Evolutionary conservation across 2,888 invertebrate species (phyloP).

Genomic region (Pachliopta kotzebuea): DNA sequence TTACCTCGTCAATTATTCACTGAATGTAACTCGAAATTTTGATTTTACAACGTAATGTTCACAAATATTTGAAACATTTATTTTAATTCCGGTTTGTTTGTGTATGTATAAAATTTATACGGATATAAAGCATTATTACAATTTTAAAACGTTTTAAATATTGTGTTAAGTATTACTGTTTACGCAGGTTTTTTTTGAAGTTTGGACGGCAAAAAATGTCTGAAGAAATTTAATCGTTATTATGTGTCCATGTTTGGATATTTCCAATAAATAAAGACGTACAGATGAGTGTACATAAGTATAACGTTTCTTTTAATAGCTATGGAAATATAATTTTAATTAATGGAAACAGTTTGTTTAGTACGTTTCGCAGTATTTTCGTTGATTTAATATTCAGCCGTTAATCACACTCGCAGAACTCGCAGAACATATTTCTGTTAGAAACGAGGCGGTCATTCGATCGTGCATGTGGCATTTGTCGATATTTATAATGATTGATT

Average conservation of each 20-base stretch:
- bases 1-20: not conserved
- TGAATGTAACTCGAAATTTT: not conserved
- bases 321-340: too few relatives aligned
- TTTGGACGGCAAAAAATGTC: too few relatives aligned
- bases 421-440: constrained; percentile 8
- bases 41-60: constrained; percentile 1
- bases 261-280: too few relatives aligned
- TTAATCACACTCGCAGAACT: constrained; percentile 8
- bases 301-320: too few relatives aligned
- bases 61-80: not conserved
- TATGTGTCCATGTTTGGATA: too few relatives aligned
- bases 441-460: constrained; percentile 19
- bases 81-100: not conserved
- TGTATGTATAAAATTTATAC: too few relatives aligned
- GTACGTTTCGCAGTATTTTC: not conserved
- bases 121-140: too few relatives aligned
- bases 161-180: too few relatives aligned
- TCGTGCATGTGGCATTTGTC: constrained; percentile 18
- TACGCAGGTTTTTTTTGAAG: too few relatives aligned
- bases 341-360: not conserved
- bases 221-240: too few relatives aligned
- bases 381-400: not conserved
- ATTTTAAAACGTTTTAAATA: too few relatives aligned
- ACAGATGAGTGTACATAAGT: too few relatives aligned
- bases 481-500: constrained; percentile 29